Base-by-base conservation (phyloP, 2,113 vertebrate genomes). In the Oreochromis niloticus region DNA sequence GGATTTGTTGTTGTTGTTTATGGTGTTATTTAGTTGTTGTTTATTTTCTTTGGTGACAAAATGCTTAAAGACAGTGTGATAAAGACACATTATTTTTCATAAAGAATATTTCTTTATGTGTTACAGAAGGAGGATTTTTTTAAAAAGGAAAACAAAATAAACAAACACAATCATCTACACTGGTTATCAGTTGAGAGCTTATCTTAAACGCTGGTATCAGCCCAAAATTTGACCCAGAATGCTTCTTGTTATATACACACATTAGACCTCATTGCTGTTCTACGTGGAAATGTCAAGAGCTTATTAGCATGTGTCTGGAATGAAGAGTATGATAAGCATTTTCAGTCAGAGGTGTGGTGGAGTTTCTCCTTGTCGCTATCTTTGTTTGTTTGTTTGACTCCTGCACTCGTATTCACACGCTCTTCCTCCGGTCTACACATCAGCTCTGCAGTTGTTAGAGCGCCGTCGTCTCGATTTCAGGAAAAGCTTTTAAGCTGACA, bases 401-500 rank as follows among this genome's bases (percentile, higher is more conserved):
- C 4, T 30, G 83, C 81, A 5, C 61, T 86, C 30, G 52, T 6
- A 56, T 48, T 66, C 39, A 17, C 13, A 16, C 10, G 32, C 13
- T 82, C 59, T 27, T 48, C 54, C 30, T 82, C 30, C 57, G 43
- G 78, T 85, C 84, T 63, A 17, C 59, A 56, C 79, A 80, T 66
- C 83, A 68, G 79, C 81, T 82, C 85, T 88, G 85, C 78, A 75
- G 84, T 86, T 87, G 71, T 19, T 87, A 90, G 90, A 81, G 85
- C 63, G 83, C 86, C 89, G 90, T 93, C 93, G 57, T 91, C 90
- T 95, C 90, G 78, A 83, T 95, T 95, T 94, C 93, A 95, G 85
- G 68, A 92, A 92, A 94, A 92, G 94, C 94, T 94, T 93, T 93
- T 95, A 95, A 95, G 92, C 93, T 95, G 94, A 95, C 93, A 94